Percentiles rank a stretch among this genome's conserved stretches.
Evolutionary conservation across 2,888 invertebrate species (phyloP).

Genomic region (Melieria picta): DNA sequence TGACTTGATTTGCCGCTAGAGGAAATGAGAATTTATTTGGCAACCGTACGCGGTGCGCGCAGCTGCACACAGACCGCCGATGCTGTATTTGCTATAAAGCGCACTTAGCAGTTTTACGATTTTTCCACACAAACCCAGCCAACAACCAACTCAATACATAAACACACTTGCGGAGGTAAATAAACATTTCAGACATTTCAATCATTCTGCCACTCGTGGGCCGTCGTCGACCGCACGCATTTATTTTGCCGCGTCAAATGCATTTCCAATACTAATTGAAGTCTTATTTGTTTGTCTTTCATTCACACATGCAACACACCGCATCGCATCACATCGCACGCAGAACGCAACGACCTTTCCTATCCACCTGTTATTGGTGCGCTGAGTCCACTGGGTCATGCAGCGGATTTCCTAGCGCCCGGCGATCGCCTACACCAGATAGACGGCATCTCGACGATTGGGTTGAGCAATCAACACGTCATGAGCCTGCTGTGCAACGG

Average conservation of each 20-base stretch:
- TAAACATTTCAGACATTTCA: constrained; percentile 17
- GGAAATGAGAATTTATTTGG: constrained; percentile 32
- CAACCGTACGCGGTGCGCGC: neutral
- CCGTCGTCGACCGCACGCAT: too few species aligned
- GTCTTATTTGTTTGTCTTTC: constrained; percentile 16
- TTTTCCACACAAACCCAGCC: neutral
- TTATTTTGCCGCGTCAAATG: too few species aligned
- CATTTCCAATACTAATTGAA: too few species aligned
- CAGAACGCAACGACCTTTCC: constrained; percentile 65
- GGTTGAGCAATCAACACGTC: constrained; percentile 82
- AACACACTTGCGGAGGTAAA: constrained; percentile 12
- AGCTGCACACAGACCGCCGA: neutral
- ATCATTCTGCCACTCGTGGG: neutral
- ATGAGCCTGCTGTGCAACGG: constrained; percentile 76
- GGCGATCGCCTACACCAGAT: constrained; percentile 84
- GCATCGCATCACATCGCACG: neutral
- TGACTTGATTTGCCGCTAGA: constrained; percentile 33
- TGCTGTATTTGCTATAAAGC: neutral
- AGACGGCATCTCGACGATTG: constrained; percentile 81
- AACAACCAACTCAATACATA: neutral
- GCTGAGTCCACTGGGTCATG: constrained; percentile 65
- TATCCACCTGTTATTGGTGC: constrained; percentile 66
- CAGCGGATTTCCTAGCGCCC: constrained; percentile 79
- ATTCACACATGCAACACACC: constrained; percentile 3
- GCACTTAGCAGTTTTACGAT: neutral